Percentiles rank a stretch among this genome's conserved stretches.
Evolutionary conservation across 35 echinoderm and acorn worm genomes (phyloP).

Genomic region (Hemicentrotus pulcherrimus): DNA sequence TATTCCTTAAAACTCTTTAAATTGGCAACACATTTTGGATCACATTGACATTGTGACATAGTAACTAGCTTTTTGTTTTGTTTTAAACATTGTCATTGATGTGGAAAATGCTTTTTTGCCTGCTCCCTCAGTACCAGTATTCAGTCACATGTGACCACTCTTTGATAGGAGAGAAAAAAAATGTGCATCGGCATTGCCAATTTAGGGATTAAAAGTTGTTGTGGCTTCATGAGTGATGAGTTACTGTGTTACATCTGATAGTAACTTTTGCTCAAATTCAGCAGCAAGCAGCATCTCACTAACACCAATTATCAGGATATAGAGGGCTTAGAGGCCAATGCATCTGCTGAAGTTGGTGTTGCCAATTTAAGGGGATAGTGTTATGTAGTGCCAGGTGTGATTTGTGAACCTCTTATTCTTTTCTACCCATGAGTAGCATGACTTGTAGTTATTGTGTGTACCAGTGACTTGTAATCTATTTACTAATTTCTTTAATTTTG

Average conservation of each 20-base stretch:
- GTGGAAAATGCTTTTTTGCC: too few relatives aligned
- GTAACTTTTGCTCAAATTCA: background rate
- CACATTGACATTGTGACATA: background rate
- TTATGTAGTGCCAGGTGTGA: background rate
- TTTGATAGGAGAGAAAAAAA: too few relatives aligned
- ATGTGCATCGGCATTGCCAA: background rate
- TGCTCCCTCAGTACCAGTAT: too few relatives aligned
- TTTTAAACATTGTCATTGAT: too few relatives aligned
- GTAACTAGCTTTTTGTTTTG: background rate
- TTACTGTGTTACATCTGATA: background rate
- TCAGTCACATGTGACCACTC: too few relatives aligned
- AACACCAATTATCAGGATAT: background rate
- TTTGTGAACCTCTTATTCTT: background rate
- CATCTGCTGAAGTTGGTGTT: background rate
- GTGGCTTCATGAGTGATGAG: background rate
- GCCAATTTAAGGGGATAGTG: constrained; percentile 1
- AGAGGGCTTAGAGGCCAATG: background rate
- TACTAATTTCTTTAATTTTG: background rate
- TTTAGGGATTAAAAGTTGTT: background rate
- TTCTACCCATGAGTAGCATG: background rate
- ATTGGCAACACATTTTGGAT: background rate
- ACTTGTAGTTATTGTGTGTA: background rate
- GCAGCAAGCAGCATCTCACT: background rate
- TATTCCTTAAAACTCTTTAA: background rate
- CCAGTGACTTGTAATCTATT: background rate